Evolutionary conservation across 2,797 vertebrate genomes (phyloP).

Genomic region (Chaunax sp.): DNA sequence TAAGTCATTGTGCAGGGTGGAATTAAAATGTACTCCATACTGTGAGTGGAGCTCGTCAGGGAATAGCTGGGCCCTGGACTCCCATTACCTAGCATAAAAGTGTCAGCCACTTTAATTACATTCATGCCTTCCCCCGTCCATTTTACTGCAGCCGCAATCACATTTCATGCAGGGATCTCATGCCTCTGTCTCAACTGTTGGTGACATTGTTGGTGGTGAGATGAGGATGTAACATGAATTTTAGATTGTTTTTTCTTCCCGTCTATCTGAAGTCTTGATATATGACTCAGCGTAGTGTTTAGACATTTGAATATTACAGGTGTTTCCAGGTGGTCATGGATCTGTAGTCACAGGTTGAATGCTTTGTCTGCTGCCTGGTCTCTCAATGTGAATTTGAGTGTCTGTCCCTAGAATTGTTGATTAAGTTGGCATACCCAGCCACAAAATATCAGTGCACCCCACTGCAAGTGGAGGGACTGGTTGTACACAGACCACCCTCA

Average conservation of each 20-base stretch:
- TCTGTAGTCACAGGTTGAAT: constrained; percentile 49
- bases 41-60: constrained; percentile 88
- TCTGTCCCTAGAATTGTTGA: constrained; percentile 71
- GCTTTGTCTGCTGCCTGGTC: constrained; percentile 40
- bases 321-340: constrained; percentile 62
- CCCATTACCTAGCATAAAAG: constrained; percentile 87
- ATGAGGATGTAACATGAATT: constrained; percentile 33
- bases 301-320: constrained; percentile 52
- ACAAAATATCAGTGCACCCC: constrained; percentile 83
- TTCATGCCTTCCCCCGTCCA: constrained; percentile 81
- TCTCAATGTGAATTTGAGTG: constrained; percentile 67
- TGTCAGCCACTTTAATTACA: constrained; percentile 86
- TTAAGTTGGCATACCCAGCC: constrained; percentile 73
- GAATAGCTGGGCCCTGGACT: constrained; percentile 88
- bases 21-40: constrained; percentile 93
- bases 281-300: constrained; percentile 51
- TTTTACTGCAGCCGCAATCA: constrained; percentile 83
- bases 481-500: constrained; percentile 56
- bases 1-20: constrained; percentile 93
- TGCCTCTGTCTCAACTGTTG: constrained; percentile 68
- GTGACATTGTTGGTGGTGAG: constrained; percentile 50
- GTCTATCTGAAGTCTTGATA: constrained; percentile 48
- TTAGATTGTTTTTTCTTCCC: background rate
- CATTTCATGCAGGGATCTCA: constrained; percentile 76
- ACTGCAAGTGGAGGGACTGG: constrained; percentile 53